phyloP scores from a whole-genome alignment of 1,140 invertebrate species.

The Rhysida immarginata region DNA sequence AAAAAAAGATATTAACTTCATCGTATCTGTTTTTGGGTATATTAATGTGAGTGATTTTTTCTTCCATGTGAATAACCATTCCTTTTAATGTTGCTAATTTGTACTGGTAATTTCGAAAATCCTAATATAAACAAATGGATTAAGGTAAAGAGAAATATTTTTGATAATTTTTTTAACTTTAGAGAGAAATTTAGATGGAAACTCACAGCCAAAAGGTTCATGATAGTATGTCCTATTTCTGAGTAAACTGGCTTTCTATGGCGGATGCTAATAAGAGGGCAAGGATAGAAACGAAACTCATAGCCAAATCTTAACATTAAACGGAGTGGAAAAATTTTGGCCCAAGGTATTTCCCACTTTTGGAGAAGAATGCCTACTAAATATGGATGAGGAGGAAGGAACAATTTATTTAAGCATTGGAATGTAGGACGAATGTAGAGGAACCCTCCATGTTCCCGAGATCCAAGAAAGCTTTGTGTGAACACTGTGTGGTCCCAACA shows the following conservation, averaged over 20 bases:
- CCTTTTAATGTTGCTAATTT: slow-evolving; percentile 61
- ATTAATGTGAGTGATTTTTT: slow-evolving; percentile 58
- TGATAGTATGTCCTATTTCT: slow-evolving; percentile 80
- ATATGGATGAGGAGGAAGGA: slow-evolving; percentile 57
- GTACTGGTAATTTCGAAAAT: slow-evolving; percentile 75
- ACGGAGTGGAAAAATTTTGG: slow-evolving; percentile 63
- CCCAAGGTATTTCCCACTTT: slow-evolving; percentile 74
- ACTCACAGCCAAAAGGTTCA: slow-evolving; percentile 62
- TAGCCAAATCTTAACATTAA: slow-evolving; percentile 64
- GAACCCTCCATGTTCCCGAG: slow-evolving; percentile 69
- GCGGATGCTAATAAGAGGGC: slow-evolving; percentile 63
- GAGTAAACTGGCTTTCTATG: slow-evolving; percentile 65
- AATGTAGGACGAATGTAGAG: slow-evolving; percentile 65
- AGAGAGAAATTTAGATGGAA: too few relatives aligned
- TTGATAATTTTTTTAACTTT: too few relatives aligned
- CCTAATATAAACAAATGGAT: slow-evolving; percentile 32
- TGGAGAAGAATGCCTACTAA: slow-evolving; percentile 67
- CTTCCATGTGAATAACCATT: slow-evolving; percentile 67
- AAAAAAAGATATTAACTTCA: slow-evolving; percentile 36
- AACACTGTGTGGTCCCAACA: slow-evolving; percentile 52
- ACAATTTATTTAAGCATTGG: slow-evolving; percentile 63
- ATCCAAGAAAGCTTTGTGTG: slow-evolving; percentile 47
- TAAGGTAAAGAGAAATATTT: too few relatives aligned
- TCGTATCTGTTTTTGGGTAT: slow-evolving; percentile 68
- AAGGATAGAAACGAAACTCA: slow-evolving; percentile 76